Base-by-base conservation (phyloP, 2,113 vertebrate species). In the Guaruba guarouba region DNA sequence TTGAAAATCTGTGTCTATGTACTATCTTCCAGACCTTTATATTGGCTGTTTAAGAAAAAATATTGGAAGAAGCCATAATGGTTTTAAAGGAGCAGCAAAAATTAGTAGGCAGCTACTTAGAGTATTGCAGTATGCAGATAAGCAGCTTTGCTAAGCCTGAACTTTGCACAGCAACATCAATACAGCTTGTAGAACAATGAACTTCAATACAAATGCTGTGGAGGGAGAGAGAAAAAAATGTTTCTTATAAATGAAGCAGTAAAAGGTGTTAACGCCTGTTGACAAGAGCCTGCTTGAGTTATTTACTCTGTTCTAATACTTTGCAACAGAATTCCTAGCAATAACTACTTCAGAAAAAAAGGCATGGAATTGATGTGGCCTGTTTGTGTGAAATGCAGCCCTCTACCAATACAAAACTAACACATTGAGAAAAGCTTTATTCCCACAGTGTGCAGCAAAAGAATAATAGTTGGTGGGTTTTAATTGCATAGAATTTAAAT, bases 81-180 rank as follows among this genome's bases (percentile, higher is more conserved):
- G 66, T 51, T 95, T 95, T 89, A 90, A 90, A 96, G 67, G 51
- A 82, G 82, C 95, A 95, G 77, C 33, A 74, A 92, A 97, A 97
- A 96, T 97, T 96, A 97, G 95, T 97, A 93, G 49, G 71, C 77
- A 89, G 80, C 89, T 96, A 95, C 96, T 97, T 92, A 92, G 52
- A 77, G 73, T 73, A 84, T 87, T 91, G 90, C 81, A 80, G 76
- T 82, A 92, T 96, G 95, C 95, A 97, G 95, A 97, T 95, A 88
- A 90, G 78, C 93, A 88, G 86, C 70, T 81, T 89, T 91, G 80
- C 81, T 33, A 90, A 78, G 77, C 22, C 69, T 93, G 86, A 96
- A 73, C 94, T 92, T 94, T 92, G 82, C 88, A 81, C 88, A 74
- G 78, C 67, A 94, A 80, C 77, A 87, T 93, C 93, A 92, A 71